These are phyloP conservation scores for Clepsis dumicolana DNA, from an alignment of 2,888 invertebrate species.

Conservation along the genomic window DNA sequence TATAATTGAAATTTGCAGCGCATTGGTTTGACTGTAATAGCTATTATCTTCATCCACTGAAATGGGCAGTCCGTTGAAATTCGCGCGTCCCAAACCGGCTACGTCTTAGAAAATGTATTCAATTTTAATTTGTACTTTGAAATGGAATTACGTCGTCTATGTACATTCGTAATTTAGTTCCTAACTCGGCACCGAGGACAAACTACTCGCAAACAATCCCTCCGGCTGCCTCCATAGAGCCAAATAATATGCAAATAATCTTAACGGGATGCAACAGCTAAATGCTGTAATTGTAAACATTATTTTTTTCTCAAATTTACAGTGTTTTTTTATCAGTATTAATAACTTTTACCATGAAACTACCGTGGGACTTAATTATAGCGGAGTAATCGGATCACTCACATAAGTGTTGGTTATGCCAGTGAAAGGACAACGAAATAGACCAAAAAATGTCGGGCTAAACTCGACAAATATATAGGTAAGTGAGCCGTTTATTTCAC, in stretches of 20 bases:
- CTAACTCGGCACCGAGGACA: constrained; percentile 38
- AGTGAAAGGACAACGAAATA: no score
- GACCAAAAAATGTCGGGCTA: no score
- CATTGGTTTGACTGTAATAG: no score
- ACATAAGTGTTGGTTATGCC: no score
- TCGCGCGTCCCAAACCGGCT: neutral
- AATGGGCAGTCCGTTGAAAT: neutral
- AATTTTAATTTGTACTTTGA: constrained; percentile 6
- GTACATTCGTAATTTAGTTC: constrained; percentile 45
- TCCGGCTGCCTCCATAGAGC: constrained; percentile 27
- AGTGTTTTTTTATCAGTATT: no score
- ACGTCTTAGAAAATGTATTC: constrained; percentile 7
- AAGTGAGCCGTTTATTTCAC: no score
- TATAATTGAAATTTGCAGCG: no score
- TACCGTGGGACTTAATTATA: no score
- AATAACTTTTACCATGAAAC: no score
- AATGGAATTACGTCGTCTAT: constrained; percentile 43
- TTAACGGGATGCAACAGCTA: constrained; percentile 31
- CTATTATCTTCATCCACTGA: neutral
- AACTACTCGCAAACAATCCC: constrained; percentile 41
- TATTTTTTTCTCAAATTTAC: neutral
- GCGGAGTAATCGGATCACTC: no score
- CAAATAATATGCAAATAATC: constrained; percentile 42
- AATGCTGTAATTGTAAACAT: neutral
- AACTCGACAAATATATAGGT: no score